These are phyloP conservation scores for Myrmecophaga tridactyla DNA, from an alignment of 2,113 vertebrate genomes.

Conservation along the genomic window DNA sequence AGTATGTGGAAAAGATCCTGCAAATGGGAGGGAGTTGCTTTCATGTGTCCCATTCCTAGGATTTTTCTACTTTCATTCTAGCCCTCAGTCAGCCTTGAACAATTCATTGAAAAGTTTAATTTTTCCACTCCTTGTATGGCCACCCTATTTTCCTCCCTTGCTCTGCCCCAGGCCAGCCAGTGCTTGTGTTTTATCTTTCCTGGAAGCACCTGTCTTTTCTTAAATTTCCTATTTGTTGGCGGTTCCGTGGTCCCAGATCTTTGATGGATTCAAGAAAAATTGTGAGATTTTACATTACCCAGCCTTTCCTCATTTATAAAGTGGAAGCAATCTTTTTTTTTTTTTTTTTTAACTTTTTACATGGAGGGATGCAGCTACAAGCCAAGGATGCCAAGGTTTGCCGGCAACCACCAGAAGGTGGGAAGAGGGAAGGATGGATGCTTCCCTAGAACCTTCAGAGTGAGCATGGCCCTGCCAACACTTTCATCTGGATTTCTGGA, in stretches of 20 bases:
- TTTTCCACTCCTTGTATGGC: neutral
- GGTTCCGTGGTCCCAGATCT: neutral
- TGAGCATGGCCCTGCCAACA: too few relatives aligned
- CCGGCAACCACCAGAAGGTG: too few relatives aligned
- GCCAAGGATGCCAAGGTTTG: too few relatives aligned
- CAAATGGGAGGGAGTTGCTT: too few relatives aligned
- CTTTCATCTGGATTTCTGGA: too few relatives aligned
- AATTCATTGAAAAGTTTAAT: neutral
- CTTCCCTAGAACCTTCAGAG: too few relatives aligned
- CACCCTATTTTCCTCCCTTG: neutral
- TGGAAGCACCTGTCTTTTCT: neutral
- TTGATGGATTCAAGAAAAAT: neutral
- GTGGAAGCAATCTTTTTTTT: neutral
- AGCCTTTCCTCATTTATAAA: neutral
- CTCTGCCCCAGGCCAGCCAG: neutral
- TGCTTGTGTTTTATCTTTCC: neutral
- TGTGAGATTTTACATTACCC: neutral
- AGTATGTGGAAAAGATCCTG: neutral
- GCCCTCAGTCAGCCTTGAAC: neutral
- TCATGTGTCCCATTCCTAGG: too few relatives aligned
- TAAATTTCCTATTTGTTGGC: neutral
- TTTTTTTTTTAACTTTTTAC: neutral
- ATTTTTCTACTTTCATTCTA: neutral
- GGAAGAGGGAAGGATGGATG: too few relatives aligned
- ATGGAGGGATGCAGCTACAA: neutral